A percentile compares a stretch with the other conserved stretches of the same genome.
These are phyloP conservation scores for Pipa parva DNA, from an alignment of 2,113 vertebrate genomes.

Conservation along the genomic window DNA sequence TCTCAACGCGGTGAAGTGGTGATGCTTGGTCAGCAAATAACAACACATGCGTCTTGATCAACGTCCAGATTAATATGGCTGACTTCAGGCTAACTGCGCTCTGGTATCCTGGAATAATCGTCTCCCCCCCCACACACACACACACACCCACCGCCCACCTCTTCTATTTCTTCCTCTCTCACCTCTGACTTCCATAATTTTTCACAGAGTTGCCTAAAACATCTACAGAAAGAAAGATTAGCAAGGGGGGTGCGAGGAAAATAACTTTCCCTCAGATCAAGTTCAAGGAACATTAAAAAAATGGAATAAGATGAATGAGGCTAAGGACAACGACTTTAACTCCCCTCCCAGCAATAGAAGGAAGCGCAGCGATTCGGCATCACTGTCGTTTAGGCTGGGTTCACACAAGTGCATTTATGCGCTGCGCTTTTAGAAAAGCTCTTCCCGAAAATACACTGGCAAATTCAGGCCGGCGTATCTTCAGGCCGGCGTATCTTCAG, in stretches of 20 bases:
- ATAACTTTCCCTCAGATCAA: background rate
- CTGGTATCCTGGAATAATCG: background rate
- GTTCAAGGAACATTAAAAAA: conserved; percentile 6
- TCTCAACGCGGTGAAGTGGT: background rate
- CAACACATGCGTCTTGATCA: conserved; percentile 9
- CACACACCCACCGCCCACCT: no score
- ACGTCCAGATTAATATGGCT: conserved; percentile 20
- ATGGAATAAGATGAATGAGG: no score
- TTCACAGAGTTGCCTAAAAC: conserved; percentile 10
- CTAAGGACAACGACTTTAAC: no score
- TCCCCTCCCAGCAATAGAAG: no score
- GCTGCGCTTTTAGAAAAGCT: no score
- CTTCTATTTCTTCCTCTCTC: background rate
- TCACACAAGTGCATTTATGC: no score
- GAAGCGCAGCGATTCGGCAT: no score
- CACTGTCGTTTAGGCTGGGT: no score
- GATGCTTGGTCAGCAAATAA: conserved; percentile 8
- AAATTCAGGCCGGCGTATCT: no score
- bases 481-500: no score
- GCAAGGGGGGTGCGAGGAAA: background rate
- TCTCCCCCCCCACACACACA: background rate
- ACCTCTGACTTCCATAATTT: conserved; percentile 9
- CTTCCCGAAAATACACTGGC: no score
- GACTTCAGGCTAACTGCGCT: conserved; percentile 1
- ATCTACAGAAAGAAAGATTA: conserved; percentile 6